Base-by-base conservation (phyloP, 2,888 invertebrate genomes). In the Eudasyphora cyanicolor region DNA sequence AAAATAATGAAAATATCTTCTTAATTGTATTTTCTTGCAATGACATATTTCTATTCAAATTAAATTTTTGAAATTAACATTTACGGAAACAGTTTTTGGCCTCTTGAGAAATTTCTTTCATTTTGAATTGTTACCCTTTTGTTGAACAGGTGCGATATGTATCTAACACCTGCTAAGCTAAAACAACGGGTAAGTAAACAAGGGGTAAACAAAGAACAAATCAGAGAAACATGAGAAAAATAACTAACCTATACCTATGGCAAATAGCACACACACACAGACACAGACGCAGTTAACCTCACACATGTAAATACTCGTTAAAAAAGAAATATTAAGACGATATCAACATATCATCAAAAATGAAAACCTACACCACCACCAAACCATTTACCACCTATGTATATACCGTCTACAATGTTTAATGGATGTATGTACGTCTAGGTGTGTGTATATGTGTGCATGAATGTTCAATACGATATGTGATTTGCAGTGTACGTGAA, bases 231-330 rank as follows among this genome's bases (percentile, higher is more conserved):
- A 17, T 54, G n/a, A 19, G n/a, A 57, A 69, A 8, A 32, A 45
- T 32, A 71, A 76, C 74, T 74, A 76, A 76, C 67, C 69, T 82
- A 79, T 69, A 75, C 54, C 76, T 57, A 74, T 60, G 27, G 19
- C 49, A 54, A 62, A 24, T 12, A 64, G 32, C n/a, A 38, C 14
- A 38, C 45, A 83, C 6, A 64, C 54, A 57, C 70, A 27, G 12
- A 51, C 12, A 38, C 35, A 10, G 10, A 67, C 64, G 49, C 19
- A 32, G n/a, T n/a, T 51, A 57, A 71, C 51, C 10, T 19, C 21
- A 74, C 74, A 64, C 17, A 78, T 60, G 69, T 62, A n/a, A 35
- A 45, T 45, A 45, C 45, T n/a, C 35, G 35, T 45, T 49, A 70
- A 60, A 29, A 60, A 29, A 60, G n/a, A 29, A 60, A 60, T 29